Base-by-base conservation (phyloP, 2,113 vertebrate genomes). In the Catharus bicknelli region DNA sequence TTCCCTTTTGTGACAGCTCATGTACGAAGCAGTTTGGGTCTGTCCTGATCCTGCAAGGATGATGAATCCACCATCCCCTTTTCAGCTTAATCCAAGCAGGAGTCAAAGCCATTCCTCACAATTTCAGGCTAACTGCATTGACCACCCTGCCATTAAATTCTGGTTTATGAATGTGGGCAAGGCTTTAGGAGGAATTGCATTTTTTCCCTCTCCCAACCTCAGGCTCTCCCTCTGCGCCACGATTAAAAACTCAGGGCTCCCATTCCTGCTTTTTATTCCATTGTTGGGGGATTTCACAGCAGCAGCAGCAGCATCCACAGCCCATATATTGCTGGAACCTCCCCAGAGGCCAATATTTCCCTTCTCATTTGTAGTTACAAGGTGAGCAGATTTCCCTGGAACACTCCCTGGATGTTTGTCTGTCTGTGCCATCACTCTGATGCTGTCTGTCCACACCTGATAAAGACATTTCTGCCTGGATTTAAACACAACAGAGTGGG, bases 1-100 rank as follows among this genome's bases (percentile, higher is more conserved):
- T 77, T 92, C 89, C 75, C 48, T 30, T 80, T 91, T 91, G 78
- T 66, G 93, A 91, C 80, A 93, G 67, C 21, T 77, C 47, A 27
- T 53, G 82, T 77, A 84, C 58, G 21, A 76, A 88, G 85, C 88
- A 73, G 73, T 63, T 80, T 43, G 80, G 13, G 17, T 90, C 78
- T 47, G 70, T 92, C 90, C 59, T 29, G 90, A 92, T 67, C 70
- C 42, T 7, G 63, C 14, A 47, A 76, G 55, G 18, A 92, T 47
- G 87, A 95, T 77, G 89, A 57, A 94, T 90, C 79, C 84, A 77
- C 82, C 70, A 70, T 22, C 59, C 62, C 83, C 38, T 80, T 23
- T 69, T 30, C 5, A 83, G 77, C 48, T 11, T 19, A 7, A 73
- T 7, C 82, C 86, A 69, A 19, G 70, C 81, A 66, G 68, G 86